These are phyloP conservation scores for Mnemiopsis leidyi DNA, from an alignment of 37 sponge, comb jelly and placozoan genomes.

Conservation along the genomic window DNA sequence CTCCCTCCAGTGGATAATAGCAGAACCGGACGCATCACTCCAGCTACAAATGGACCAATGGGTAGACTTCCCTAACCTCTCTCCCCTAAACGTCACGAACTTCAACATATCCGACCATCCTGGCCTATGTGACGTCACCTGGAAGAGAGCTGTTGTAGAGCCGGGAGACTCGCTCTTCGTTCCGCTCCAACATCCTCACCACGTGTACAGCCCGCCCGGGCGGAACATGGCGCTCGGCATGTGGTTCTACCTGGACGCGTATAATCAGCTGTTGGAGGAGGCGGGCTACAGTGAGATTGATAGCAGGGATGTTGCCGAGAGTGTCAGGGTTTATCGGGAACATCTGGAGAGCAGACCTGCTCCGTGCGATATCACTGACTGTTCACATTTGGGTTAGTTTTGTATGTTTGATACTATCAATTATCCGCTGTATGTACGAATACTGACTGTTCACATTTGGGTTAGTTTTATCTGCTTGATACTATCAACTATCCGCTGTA, in stretches of 20 bases:
- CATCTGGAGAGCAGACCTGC: not conserved
- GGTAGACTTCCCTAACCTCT: constrained; percentile 10
- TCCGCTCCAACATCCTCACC: constrained; percentile 15
- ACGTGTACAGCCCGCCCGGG: constrained; percentile 54
- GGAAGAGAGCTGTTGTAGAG: constrained; percentile 1
- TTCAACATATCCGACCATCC: not conserved
- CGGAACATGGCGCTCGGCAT: constrained; percentile 35
- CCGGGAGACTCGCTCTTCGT: constrained; percentile 28
- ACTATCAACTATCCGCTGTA: too few species aligned
- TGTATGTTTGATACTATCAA: too few species aligned
- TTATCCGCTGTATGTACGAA: not conserved
- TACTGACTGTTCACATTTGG: not conserved
- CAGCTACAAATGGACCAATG: not conserved
- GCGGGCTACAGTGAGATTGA: not conserved
- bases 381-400: not conserved
- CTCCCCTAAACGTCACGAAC: constrained; percentile 4
- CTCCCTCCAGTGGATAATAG: constrained; percentile 17
- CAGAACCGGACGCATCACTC: not conserved
- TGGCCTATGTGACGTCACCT: not conserved
- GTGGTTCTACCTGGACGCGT: not conserved
- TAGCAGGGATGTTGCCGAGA: not conserved
- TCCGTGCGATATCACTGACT: not conserved
- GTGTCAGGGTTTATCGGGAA: not conserved
- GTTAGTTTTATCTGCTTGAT: too few species aligned
- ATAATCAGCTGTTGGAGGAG: not conserved